phyloP scores from a whole-genome alignment of 2,113 vertebrate genomes.

The Sorex fumeus region DNA sequence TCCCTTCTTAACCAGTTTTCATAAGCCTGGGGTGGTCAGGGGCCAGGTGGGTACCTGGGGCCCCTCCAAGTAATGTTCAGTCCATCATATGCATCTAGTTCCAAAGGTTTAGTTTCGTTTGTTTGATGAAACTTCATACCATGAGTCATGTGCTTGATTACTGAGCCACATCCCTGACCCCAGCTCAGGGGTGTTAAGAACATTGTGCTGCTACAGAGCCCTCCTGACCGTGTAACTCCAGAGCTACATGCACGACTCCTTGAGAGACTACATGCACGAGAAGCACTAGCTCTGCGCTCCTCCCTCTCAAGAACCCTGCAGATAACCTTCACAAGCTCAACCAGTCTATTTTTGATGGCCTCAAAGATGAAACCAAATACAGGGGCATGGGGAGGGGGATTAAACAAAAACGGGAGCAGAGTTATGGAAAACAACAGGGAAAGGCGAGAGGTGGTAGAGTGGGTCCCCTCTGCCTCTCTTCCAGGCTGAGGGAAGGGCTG shows the following conservation, averaged over 20 bases:
- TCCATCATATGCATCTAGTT: too few species aligned
- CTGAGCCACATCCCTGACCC: too few species aligned
- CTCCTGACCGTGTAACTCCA: background rate
- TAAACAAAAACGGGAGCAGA: too few species aligned
- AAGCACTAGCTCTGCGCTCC: background rate
- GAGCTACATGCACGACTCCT: background rate
- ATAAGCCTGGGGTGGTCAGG: too few species aligned
- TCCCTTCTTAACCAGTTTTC: too few species aligned
- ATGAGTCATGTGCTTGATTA: too few species aligned
- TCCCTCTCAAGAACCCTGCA: background rate
- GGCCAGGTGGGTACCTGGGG: too few species aligned
- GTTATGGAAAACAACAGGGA: background rate
- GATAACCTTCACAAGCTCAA: background rate
- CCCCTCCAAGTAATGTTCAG: too few species aligned
- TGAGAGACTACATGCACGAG: background rate
- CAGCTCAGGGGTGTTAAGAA: background rate
- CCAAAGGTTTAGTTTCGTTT: too few species aligned
- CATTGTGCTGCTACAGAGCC: background rate
- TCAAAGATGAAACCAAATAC: background rate
- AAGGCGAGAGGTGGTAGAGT: too few species aligned
- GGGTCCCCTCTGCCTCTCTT: background rate
- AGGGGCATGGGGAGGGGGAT: background rate
- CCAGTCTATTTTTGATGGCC: background rate
- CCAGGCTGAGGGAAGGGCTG: background rate
- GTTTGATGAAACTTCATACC: too few species aligned